Evolutionary conservation across 2,888 invertebrate species (phyloP), one percentile per base, ranked within the genome.

Genomic region (Apamea anceps): DNA sequence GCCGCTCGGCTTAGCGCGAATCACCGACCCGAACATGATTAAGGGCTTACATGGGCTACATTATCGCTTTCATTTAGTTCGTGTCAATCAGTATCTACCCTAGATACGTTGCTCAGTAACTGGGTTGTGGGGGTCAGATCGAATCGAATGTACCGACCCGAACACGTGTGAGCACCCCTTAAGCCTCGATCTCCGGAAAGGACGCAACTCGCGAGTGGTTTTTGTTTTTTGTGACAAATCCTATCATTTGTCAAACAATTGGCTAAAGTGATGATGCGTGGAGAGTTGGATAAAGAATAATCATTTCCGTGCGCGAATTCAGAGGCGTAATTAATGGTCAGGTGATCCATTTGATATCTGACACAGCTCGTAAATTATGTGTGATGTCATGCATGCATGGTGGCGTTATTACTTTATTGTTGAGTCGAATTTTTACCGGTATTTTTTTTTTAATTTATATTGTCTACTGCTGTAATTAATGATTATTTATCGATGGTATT

Each of bases 191-290:
- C 28, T 54, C 80, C 77, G 82, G 72, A 80, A 81, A 82, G 71
- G 68, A 68, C 57, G 28, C n/a, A n/a, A 48, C 32, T 18, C 25
- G n/a, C 25, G 12, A 45, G 32, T 37, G 25, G 37, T 48, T 79
- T 83, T 77, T 71, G 60, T 74, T 74, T 76, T 70, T 71, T 63
- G 28, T 28, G 32, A 68, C 66, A 66, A 73, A 76, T 78, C 62
- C 70, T 72, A 66, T 77, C 45, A 62, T 84, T 87, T 75, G 73
- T 81, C 75, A 80, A 72, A 76, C 25, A 45, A n/a, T 66, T 76
- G 48, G 62, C 51, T 63, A 63, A 60, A 72, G 57, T 57, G 62
- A 77, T 87, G 72, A 74, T 28, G 67, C 76, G 72, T 81, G 76
- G 67, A 45, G 15, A 21, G 42, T 32, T 51, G n/a, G 45, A 54